These are phyloP conservation scores for Psix sp. DNA, from an alignment of 1,140 invertebrate genomes.

Conservation along the genomic window DNA sequence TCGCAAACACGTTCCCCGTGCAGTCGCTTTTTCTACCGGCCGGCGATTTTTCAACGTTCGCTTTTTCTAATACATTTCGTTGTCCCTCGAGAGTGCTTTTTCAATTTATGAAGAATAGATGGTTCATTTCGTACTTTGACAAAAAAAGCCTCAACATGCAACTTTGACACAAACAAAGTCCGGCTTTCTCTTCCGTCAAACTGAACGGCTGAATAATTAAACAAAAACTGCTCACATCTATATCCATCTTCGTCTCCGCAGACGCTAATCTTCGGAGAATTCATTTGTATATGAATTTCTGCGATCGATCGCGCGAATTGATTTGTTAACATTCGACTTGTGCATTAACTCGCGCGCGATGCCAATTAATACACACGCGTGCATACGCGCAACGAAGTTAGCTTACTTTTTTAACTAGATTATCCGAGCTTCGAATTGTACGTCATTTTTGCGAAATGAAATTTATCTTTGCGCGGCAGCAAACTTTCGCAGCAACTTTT, in stretches of 20 bases:
- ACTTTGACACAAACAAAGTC: conserved; percentile 53
- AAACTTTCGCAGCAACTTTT: conserved; percentile 46
- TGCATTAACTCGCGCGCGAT: conserved; percentile 28
- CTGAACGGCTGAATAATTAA: conserved; percentile 50
- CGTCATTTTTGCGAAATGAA: conserved; percentile 53
- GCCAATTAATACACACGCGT: conserved; percentile 12
- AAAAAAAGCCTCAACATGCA: conserved; percentile 45
- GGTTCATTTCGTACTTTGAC: conserved; percentile 55
- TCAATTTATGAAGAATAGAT: conserved; percentile 59
- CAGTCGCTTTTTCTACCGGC: conserved; percentile 50
- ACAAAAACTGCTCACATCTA: conserved; percentile 39
- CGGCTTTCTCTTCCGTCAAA: conserved; percentile 32
- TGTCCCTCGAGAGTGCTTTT: conserved; percentile 56
- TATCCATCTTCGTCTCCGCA: conserved; percentile 40
- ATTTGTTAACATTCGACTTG: conserved; percentile 15
- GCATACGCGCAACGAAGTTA: conserved; percentile 34
- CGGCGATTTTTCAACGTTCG: conserved; percentile 60
- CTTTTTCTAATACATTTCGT: conserved; percentile 60
- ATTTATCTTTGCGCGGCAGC: conserved; percentile 43
- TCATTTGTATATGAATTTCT: conserved; percentile 27
- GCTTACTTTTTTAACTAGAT: conserved; percentile 44
- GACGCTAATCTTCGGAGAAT: too few relatives aligned
- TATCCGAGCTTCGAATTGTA: conserved; percentile 44
- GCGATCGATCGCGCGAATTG: conserved; percentile 13
- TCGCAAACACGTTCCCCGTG: conserved; percentile 36